Base-by-base conservation (phyloP, 2,113 vertebrate genomes). In the Megaceryle maxima region DNA sequence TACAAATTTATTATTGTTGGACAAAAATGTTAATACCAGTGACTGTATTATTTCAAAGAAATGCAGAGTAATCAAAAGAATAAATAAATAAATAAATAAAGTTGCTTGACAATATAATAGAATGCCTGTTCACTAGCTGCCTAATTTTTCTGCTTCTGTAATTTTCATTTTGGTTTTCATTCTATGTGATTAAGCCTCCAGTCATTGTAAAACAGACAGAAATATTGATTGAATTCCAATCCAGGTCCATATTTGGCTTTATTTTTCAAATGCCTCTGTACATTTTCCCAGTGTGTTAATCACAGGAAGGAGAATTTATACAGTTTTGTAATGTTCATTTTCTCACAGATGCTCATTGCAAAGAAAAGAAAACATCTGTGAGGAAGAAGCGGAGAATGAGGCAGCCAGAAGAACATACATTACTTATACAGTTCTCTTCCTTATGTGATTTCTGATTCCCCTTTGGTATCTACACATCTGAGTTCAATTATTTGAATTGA, bases 321-420 rank as follows among this genome's bases (percentile, higher is more conserved):
- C 5, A 82, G 37, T 64, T 83, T 79, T 82, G 22, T 53, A 79
- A 80, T 79, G 25, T 68, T 72, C 44, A 33, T 95, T 87, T 96
- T 68, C 48, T 70, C 78, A 82, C 21, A 83, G 53, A 63, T 85
- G 50, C 1, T 62, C 73, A 10, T 15, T 85, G 44, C 84, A 84
- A 92, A 92, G 56, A 91, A 90, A 94, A 89, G 43, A 92, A 84
- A 92, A 79, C 39, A 87, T 79, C 74, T 85, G 70, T 87, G 29
- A 16, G 48, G 51, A 92, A 66, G 53, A 96, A 53, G 28, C 21
- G 90, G 53, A 83, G 53, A 85, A 73, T 68, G 75, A 92, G 43
- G 17, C 84, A 87, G 46, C 70, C 76, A 78, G 67, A 85, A 82
- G 31, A 87, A 92, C 78, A 85, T 76, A 63, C 82, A 44, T 57